Evolutionary conservation across 2,113 vertebrate genomes (phyloP), one percentile per base, ranked within the genome.

Genomic region (Rhinogobius similis): DNA sequence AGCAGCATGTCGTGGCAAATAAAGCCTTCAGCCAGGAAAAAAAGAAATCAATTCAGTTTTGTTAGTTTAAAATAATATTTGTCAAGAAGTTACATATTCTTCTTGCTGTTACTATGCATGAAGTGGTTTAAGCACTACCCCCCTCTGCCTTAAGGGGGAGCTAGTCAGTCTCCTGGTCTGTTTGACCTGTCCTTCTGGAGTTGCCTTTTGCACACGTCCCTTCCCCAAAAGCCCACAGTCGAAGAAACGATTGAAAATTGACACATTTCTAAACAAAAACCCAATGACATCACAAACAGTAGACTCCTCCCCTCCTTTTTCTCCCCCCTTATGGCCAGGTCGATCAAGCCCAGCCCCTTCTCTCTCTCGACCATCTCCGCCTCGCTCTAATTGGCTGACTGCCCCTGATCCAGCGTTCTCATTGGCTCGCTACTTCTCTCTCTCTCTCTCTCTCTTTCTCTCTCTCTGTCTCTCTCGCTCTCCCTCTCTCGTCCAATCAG

Each of bases 401-500:
- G 3, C 72, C 43, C 74, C 41, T 58, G 75, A 58, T 67, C 75
- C 46, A 18, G 20, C 73, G 38, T n/a, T 55, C 73, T 26, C 55
- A 50, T 67, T 61, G n/a, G n/a, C 18, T 66, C 29, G 20, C 9
- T 6, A 18, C 64, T 43, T 70, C 32, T 50, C 65, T 41, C 13
- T 9, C 62, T 78, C 68, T 85, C 62, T 12, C 13, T 14, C 38
- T 39, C 4, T 39, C 38, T 9, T 7, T 39, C 38, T 41, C 39
- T 12, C 39, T 7, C 16, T 5, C 43, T 44, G 14, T 44, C 16
- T 18, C 43, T 5, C 43, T 7, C 38, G n/a, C n/a, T n/a, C n/a
- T n/a, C n/a, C 70, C 72, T 18, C 67, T 85, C 88, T 89, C 77
- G 88, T 91, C 93, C 87, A 91, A 93, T 94, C 92, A 93, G 91